phyloP scores from a whole-genome alignment of 2,113 vertebrate species.

The Stegostoma tigrinum region DNA sequence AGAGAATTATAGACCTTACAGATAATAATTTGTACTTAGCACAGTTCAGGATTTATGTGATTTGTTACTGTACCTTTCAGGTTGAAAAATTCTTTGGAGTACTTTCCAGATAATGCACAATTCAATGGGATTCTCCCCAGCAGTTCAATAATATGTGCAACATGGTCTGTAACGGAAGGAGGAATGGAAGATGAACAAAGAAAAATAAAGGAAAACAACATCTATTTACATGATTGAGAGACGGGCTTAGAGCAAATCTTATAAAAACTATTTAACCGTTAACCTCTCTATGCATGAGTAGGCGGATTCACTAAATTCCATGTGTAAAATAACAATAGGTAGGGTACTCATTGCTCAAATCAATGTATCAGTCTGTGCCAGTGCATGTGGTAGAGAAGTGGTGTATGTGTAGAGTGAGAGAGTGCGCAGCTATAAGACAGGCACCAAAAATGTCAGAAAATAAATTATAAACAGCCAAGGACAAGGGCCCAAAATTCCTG shows the following conservation, averaged over 20 bases:
- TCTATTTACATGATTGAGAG: neutral
- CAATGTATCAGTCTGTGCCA: neutral
- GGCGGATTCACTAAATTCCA: neutral
- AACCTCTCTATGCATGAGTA: neutral
- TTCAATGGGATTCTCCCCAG: constrained; percentile 68
- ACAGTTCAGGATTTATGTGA: neutral
- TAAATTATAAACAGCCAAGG: neutral
- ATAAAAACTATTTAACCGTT: neutral
- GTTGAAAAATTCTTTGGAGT: constrained; percentile 65
- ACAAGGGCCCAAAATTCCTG: neutral
- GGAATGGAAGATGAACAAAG: neutral
- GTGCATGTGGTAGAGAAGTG: neutral
- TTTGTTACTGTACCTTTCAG: constrained; percentile 55
- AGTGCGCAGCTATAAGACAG: neutral
- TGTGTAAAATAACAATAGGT: neutral
- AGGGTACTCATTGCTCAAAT: neutral
- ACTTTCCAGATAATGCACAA: constrained; percentile 64
- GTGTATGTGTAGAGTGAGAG: neutral
- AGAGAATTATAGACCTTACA: too few relatives aligned
- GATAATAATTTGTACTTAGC: neutral
- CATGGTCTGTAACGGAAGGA: constrained; percentile 58
- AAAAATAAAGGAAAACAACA: neutral
- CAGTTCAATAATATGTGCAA: constrained; percentile 70
- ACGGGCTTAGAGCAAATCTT: neutral
- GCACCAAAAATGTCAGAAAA: neutral